Conservation (phyloP, 2,888 invertebrate genomes). For the Orthosia gracilis region DNA sequence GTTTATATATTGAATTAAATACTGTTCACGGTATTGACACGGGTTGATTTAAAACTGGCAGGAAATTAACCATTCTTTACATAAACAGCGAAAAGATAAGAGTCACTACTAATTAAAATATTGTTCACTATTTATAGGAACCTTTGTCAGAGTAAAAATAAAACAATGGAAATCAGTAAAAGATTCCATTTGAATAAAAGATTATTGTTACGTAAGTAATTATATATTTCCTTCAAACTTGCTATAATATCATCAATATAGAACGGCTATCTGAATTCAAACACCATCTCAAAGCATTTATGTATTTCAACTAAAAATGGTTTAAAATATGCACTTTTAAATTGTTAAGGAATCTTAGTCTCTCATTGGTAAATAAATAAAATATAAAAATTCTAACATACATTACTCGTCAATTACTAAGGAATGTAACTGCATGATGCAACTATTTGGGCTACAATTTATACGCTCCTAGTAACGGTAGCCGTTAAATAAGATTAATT, state of each 20-base stretch:
- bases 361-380: background rate
- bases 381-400: background rate
- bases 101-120: background rate
- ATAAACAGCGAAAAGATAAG: slow-evolving; percentile 4
- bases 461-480: slow-evolving; percentile 12
- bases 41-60: slow-evolving; percentile 14
- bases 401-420: background rate
- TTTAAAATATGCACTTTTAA: no score
- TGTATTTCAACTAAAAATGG: no score
- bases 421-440: slow-evolving; percentile 32
- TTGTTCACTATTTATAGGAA: background rate
- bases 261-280: no score
- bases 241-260: no score
- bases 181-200: background rate
- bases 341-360: background rate
- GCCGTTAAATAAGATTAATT: slow-evolving; percentile 41
- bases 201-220: background rate
- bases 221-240: no score
- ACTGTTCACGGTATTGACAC: background rate
- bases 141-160: background rate
- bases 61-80: slow-evolving; percentile 25
- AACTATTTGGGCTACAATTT: slow-evolving; percentile 13
- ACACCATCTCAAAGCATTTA: no score
- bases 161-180: background rate
- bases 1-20: slow-evolving; percentile 27